Conservation (phyloP, 2,797 vertebrate genomes). For the Mus spretus region DNA sequence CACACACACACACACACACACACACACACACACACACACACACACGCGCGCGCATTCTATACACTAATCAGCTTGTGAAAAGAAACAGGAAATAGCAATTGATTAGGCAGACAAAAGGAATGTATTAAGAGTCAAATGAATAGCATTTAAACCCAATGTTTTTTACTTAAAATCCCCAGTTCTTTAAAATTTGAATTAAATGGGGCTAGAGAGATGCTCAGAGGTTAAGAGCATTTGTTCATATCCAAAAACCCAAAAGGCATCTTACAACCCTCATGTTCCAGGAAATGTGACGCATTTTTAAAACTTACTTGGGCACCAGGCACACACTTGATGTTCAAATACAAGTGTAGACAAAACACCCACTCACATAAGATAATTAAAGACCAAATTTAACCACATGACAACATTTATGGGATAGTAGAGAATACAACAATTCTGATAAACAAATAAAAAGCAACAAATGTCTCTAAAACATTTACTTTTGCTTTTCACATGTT, state of each 20-base stretch:
- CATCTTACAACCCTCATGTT: background rate
- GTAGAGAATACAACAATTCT: background rate
- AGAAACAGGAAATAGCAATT: background rate
- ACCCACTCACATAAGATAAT: background rate
- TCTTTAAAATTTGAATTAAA: slow-evolving; percentile 17
- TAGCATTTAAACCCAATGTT: slow-evolving; percentile 26
- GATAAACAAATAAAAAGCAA: background rate
- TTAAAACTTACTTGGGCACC: background rate
- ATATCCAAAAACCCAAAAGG: background rate
- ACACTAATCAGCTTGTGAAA: background rate
- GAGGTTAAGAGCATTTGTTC: background rate
- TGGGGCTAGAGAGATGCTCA: background rate
- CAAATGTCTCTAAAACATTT: background rate
- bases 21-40: too few relatives aligned
- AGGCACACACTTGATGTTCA: background rate
- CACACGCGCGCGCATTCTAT: background rate
- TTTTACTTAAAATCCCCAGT: slow-evolving; percentile 23
- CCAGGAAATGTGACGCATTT: background rate
- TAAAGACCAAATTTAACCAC: background rate
- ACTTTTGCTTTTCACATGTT: background rate
- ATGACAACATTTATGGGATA: background rate
- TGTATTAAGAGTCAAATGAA: background rate
- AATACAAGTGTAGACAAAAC: background rate
- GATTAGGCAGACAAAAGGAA: background rate
- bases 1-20: too few relatives aligned